Conservation (phyloP, 2,113 vertebrate genomes). For the Cariama cristata region DNA sequence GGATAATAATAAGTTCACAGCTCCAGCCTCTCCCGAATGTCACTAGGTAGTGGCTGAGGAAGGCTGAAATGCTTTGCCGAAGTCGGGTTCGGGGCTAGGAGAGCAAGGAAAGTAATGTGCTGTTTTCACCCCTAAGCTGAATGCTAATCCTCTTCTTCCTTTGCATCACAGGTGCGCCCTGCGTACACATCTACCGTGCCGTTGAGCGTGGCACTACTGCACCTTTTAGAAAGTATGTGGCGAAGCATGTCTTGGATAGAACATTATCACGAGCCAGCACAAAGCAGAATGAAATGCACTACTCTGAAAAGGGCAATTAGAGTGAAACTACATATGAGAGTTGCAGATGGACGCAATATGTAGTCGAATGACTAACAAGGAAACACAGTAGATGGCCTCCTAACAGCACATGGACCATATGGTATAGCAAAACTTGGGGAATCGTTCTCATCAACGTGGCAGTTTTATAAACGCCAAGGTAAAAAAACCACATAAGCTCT, state of each 20-base stretch:
- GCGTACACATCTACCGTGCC: fast-evolving
- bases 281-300: constrained; percentile 25
- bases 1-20: not conserved
- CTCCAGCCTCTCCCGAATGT: not conserved
- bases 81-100: not conserved
- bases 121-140: not conserved
- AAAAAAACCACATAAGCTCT: constrained; percentile 22
- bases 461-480: constrained; percentile 45
- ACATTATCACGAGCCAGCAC: not conserved
- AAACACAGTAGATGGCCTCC: constrained; percentile 60
- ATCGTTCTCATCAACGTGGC: constrained; percentile 47
- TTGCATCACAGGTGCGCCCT: not conserved
- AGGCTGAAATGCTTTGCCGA: not conserved
- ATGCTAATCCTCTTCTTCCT: not conserved
- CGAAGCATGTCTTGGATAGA: not conserved
- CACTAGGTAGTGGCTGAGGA: not conserved
- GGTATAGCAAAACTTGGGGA: constrained; percentile 47
- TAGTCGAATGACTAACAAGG: constrained; percentile 67
- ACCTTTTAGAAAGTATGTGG: not conserved
- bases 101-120: not conserved
- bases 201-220: not conserved
- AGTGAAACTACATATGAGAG: constrained; percentile 45
- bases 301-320: constrained; percentile 59
- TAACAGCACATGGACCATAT: constrained; percentile 56
- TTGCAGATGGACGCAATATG: constrained; percentile 68